Percentiles rank a stretch among this genome's conserved stretches.
Evolutionary conservation across 2,888 invertebrate species (phyloP).

Genomic region (Tinea trinotella): DNA sequence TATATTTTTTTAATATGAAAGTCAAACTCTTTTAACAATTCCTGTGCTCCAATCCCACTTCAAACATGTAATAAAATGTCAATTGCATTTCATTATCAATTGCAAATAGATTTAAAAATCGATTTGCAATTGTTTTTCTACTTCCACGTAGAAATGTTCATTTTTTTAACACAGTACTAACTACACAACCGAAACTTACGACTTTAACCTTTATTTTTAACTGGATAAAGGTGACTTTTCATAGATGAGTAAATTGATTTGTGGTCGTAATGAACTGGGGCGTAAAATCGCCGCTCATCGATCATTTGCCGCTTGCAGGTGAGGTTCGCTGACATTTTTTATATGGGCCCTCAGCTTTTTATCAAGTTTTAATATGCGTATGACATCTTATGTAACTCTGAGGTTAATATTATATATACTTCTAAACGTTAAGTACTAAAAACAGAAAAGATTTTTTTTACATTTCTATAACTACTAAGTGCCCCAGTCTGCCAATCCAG

Average conservation of each 20-base stretch:
- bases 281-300: conserved; percentile 9
- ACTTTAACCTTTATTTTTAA: not conserved
- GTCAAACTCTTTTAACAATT: no score
- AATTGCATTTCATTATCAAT: no score
- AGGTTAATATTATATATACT: no score
- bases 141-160: not conserved
- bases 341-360: not conserved
- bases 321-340: conserved; percentile 3
- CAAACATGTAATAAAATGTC: no score
- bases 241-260: not conserved
- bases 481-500: no score
- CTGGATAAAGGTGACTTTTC: not conserved
- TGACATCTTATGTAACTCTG: no score
- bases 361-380: not conserved
- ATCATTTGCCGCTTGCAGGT: conserved; percentile 15
- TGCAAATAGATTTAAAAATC: not conserved
- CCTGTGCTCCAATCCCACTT: no score
- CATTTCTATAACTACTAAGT: no score
- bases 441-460: no score
- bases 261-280: conserved; percentile 10
- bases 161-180: not conserved
- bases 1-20: no score
- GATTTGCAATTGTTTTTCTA: conserved; percentile 9
- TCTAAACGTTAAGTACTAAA: no score
- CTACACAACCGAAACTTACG: not conserved